Evolutionary conservation across 2,888 invertebrate genomes (phyloP), one percentile per base, ranked within the genome.

Genomic region (Oconnorella tubifera): DNA sequence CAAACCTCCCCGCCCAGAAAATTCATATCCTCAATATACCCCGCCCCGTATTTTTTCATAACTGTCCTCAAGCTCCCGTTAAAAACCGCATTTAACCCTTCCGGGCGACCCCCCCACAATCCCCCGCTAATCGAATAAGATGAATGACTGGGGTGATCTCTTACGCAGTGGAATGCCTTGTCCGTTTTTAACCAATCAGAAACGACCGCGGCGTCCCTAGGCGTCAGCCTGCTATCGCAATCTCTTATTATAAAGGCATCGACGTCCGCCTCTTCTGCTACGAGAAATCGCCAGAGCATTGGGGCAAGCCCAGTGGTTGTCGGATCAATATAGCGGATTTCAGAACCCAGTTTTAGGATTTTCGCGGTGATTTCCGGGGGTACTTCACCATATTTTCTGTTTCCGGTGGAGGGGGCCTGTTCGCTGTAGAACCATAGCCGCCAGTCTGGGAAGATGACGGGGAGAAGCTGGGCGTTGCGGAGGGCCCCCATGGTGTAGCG

Each of bases 61-160:
- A 29, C 61, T 4, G 19, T 28, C 56, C 0, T 14, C 2, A 32
- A 28, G 40, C 27, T 33, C 0, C 57, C 63, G 10, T 51, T 6
- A 31, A 57, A 1, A 1, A 59, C 23, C 19, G 4, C 40, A 14
- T 58, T 59, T 2, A 63, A 29, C 0, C 25, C 48, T n/a, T 6
- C n/a, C 6, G 57, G 63, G n/a, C 56, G n/a, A 0, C 57, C 63
- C 3, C 63, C 63, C 63, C 63, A 63, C 1, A 63, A 33, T 3
- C 63, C 63, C 1, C 63, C 63, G 19, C 23, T 53, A 19, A 63
- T 19, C n/a, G 40, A 25, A 29, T 48, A 50, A 32, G n/a, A 29
- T 23, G 33, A 28, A 33, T 64, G 64, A n/a, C 64, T 64, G 23
- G 64, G 64, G 49, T 64, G 64, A 25, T 64, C 64, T 2, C 64